Evolutionary conservation across 2,888 invertebrate genomes (phyloP).

Genomic region (Plebejus melissa): DNA sequence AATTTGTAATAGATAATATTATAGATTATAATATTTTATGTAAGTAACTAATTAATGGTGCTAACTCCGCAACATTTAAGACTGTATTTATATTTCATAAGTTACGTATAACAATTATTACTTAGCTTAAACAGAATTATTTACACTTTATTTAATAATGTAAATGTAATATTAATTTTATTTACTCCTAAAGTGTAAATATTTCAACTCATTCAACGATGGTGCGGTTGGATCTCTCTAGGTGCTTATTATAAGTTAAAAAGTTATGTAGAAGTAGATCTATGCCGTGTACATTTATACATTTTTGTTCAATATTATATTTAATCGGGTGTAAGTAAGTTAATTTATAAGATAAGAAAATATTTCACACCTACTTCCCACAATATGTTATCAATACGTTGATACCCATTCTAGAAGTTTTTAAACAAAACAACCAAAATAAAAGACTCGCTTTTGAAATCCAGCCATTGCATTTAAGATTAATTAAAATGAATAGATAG

Average conservation of each 20-base stretch:
- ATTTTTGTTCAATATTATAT: neutral
- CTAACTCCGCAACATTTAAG: constrained; percentile 52
- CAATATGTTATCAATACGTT: neutral
- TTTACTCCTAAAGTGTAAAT: constrained; percentile 9
- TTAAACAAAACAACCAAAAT: neutral
- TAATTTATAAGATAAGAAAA: neutral
- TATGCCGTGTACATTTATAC: neutral
- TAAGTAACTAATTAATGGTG: constrained; percentile 46
- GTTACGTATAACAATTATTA: neutral
- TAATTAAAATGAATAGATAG: neutral
- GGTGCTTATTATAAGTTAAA: neutral
- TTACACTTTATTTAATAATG: neutral
- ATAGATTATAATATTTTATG: constrained; percentile 12
- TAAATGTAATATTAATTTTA: neutral
- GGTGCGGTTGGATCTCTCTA: constrained; percentile 24
- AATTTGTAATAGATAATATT: neutral
- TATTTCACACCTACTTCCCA: neutral
- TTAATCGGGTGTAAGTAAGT: neutral
- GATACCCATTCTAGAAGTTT: neutral
- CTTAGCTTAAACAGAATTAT: neutral
- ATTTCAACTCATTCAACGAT: neutral
- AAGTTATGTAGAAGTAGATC: neutral
- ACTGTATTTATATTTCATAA: constrained; percentile 45
- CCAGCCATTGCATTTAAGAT: neutral
- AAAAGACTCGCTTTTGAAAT: neutral